These are phyloP conservation scores for Ceyx erithaca DNA, from an alignment of 2,797 vertebrate species.

Conservation along the genomic window DNA sequence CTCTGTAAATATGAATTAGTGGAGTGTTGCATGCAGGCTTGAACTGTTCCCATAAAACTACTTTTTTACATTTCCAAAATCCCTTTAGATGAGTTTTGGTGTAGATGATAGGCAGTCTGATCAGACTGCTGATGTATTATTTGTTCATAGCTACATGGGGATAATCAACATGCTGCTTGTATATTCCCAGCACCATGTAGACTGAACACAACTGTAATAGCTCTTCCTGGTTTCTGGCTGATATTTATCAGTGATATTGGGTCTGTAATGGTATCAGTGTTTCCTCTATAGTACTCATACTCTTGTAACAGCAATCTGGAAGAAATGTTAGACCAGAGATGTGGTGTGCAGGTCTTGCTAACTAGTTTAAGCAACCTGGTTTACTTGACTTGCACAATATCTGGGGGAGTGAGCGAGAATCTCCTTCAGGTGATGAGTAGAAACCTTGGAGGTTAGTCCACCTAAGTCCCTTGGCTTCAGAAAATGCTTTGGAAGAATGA, in stretches of 20 bases:
- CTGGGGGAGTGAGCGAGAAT: neutral
- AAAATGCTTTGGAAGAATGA: neutral
- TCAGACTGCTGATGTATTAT: neutral
- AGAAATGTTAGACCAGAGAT: neutral
- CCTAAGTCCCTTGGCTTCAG: neutral
- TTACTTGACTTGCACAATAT: neutral
- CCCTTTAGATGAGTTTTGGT: neutral
- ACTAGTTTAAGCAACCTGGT: too few species aligned
- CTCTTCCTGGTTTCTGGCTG: neutral
- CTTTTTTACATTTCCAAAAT: neutral
- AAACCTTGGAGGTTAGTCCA: neutral
- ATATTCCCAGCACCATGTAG: neutral
- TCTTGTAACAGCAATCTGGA: neutral
- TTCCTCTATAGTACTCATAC: neutral
- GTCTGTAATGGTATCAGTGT: neutral
- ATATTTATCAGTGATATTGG: accelerated
- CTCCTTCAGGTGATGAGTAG: neutral
- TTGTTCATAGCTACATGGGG: neutral
- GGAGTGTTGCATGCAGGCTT: neutral
- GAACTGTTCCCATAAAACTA: neutral
- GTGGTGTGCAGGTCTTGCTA: neutral
- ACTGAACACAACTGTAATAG: too few species aligned
- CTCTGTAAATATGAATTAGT: neutral
- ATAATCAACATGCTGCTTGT: neutral
- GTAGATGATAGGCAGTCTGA: accelerated